Percentiles rank a stretch among this genome's conserved stretches.
phyloP scores from a whole-genome alignment of 2,888 invertebrate genomes.

The Rugalucina vietnamica region DNA sequence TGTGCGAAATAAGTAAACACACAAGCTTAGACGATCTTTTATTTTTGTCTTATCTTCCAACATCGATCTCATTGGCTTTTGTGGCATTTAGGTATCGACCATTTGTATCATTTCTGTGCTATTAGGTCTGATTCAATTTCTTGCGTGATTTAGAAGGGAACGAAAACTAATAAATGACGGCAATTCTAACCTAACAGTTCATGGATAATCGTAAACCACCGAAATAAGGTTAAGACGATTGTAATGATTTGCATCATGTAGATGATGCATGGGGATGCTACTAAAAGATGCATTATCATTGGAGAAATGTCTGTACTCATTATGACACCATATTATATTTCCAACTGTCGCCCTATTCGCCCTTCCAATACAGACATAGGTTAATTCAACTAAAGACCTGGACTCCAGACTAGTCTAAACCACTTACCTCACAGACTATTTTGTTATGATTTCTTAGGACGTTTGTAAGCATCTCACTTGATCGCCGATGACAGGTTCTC shows the following conservation, averaged over 20 bases:
- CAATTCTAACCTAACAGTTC: neutral
- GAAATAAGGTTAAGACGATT: conserved; percentile 3
- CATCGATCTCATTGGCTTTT: neutral
- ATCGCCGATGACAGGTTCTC: conserved; percentile 11
- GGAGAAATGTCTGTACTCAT: too few relatives aligned
- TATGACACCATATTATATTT: too few relatives aligned
- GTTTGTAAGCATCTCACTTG: too few relatives aligned
- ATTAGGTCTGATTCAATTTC: conserved; percentile 16
- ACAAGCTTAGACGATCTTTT: neutral
- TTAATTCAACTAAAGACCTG: too few relatives aligned
- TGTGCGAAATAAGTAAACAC: neutral
- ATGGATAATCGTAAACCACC: neutral
- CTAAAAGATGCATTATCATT: too few relatives aligned
- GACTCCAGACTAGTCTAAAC: too few relatives aligned
- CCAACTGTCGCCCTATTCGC: too few relatives aligned
- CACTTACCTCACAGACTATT: too few relatives aligned
- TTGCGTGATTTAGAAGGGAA: neutral
- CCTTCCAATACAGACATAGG: too few relatives aligned
- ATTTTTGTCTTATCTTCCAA: neutral
- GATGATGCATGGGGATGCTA: too few relatives aligned
- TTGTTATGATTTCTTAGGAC: too few relatives aligned
- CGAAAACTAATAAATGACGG: conserved; percentile 2
- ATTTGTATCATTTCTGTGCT: conserved; percentile 9
- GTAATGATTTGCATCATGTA: conserved; percentile 2
- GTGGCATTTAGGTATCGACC: conserved; percentile 7